Conservation (phyloP, 2,113 vertebrate species). For the Hypomesus transpacificus region DNA sequence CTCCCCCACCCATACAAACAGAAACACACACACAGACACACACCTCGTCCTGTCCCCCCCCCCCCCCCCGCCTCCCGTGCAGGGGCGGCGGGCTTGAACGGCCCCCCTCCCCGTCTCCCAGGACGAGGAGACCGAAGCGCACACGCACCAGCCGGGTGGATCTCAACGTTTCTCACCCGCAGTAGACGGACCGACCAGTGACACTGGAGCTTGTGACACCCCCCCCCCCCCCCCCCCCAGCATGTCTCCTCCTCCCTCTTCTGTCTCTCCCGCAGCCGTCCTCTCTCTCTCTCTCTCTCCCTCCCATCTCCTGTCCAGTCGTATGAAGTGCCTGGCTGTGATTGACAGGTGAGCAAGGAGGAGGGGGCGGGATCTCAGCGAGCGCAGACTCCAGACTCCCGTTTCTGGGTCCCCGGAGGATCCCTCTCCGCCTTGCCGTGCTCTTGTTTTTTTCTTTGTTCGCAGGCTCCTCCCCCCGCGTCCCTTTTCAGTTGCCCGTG, state of each 20-base stretch:
- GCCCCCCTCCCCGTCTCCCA: too few species aligned
- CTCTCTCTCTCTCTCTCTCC: background rate
- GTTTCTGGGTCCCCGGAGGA: slow-evolving; percentile 29
- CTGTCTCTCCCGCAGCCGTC: background rate
- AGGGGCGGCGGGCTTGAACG: too few species aligned
- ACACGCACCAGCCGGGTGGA: too few species aligned
- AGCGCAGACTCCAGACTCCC: slow-evolving; percentile 15
- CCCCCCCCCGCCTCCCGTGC: background rate
- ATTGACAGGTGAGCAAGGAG: slow-evolving; percentile 61
- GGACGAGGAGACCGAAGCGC: too few species aligned
- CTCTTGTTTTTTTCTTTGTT: too few species aligned
- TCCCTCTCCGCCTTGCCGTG: background rate
- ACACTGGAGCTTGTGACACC: too few species aligned
- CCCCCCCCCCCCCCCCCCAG: slow-evolving; percentile 14
- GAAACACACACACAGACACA: slow-evolving; percentile 14
- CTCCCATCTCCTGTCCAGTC: slow-evolving; percentile 54
- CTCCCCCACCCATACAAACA: slow-evolving; percentile 47
- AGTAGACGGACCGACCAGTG: too few species aligned
- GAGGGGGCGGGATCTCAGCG: background rate
- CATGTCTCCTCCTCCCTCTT: slow-evolving; percentile 2
- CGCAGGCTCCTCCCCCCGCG: background rate
- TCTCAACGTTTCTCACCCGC: too few species aligned
- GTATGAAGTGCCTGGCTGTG: slow-evolving; percentile 68
- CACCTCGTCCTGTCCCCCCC: slow-evolving; percentile 14
- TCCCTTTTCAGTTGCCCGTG: slow-evolving; percentile 5